phyloP scores from a whole-genome alignment of 2,797 vertebrate genomes.

The Gallinago solitaria region DNA sequence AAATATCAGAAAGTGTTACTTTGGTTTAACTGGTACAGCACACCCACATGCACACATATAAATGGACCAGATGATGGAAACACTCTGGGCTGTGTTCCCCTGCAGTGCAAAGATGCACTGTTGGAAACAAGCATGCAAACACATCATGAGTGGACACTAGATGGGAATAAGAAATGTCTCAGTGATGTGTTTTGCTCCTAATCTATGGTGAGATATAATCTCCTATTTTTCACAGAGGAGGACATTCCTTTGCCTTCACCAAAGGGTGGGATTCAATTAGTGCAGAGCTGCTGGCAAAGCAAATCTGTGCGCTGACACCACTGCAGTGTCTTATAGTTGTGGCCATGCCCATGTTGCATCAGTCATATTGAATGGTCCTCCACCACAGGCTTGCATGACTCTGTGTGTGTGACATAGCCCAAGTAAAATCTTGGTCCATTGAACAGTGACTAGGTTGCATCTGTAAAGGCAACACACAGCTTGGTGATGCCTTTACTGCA shows the following conservation, averaged over 20 bases:
- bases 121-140: accelerated
- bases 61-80: background rate
- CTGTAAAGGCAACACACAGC: background rate
- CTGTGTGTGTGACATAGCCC: background rate
- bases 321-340: background rate
- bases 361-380: background rate
- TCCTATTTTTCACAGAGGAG: background rate
- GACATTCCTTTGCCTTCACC: background rate
- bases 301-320: accelerated
- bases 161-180: background rate
- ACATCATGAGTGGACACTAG: background rate
- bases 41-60: background rate
- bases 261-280: background rate
- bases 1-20: background rate
- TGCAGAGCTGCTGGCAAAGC: background rate
- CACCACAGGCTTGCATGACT: accelerated
- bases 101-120: background rate
- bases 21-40: background rate
- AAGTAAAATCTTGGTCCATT: accelerated
- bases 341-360: too few relatives aligned
- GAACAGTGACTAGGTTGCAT: background rate
- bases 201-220: background rate
- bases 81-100: background rate
- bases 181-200: background rate
- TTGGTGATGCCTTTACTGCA: background rate